Evolutionary conservation across 2,113 vertebrate genomes (phyloP).

Genomic region (Megaceryle maxima): DNA sequence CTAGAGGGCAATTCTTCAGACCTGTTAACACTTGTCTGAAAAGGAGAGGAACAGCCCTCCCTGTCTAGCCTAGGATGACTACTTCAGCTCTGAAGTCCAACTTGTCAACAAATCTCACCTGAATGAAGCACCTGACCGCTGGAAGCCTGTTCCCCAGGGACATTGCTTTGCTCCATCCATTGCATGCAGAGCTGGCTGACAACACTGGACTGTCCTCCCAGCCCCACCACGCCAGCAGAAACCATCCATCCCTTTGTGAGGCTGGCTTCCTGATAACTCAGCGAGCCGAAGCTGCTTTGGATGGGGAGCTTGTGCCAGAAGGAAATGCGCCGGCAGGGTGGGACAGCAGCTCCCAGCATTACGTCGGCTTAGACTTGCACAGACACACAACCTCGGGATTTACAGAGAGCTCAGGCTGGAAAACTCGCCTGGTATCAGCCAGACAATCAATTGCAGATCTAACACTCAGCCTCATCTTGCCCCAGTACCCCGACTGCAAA

Average conservation of each 20-base stretch:
- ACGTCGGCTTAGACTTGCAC: background rate
- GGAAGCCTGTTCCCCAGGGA: background rate
- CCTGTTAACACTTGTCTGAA: background rate
- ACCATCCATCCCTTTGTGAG: background rate
- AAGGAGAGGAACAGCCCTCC: background rate
- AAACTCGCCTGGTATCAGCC: rapidly evolving
- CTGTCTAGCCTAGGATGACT: background rate
- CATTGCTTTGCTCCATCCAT: background rate
- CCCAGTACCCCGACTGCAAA: background rate
- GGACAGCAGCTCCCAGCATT: background rate
- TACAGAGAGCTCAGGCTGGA: background rate
- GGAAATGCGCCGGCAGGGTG: rapidly evolving
- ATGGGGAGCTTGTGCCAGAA: background rate
- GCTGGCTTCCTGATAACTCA: rapidly evolving
- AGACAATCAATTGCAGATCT: background rate
- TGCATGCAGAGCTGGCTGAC: rapidly evolving
- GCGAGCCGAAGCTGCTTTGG: background rate
- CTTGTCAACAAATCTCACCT: background rate
- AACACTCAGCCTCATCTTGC: background rate
- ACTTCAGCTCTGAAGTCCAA: background rate
- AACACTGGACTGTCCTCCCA: background rate
- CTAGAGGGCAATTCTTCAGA: background rate
- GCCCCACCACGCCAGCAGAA: background rate
- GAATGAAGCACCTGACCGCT: background rate
- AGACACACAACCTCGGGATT: rapidly evolving